Base-by-base conservation (phyloP, 2,888 invertebrate genomes). In the Lobophora halterata region DNA sequence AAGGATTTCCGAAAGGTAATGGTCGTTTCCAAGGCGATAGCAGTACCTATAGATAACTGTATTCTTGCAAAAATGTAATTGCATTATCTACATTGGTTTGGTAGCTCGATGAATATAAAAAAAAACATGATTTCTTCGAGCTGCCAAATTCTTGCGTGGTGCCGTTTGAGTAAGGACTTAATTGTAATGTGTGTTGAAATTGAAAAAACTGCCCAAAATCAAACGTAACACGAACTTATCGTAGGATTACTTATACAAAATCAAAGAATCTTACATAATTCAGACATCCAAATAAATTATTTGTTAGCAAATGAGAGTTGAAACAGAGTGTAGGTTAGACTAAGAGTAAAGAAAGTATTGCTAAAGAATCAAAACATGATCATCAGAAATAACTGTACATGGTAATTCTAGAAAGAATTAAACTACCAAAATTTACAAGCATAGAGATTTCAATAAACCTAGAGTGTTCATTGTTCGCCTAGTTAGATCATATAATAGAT, bases 281-380 rank as follows among this genome's bases (percentile, higher is more conserved):
- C 71, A 71, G 68, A 73, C 67, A 75, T 78, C 74, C 76, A 79
- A 76, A 76, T 67, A 73, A 73, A 71, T 71, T 68, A 71, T 77
- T 73, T 74, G 73, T 75, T 69, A 75, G 76, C 70, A 77, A 71
- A 78, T 76, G 73, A 69, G 65, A 77, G 63, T 78, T 71, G 70
- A 75, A 76, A 75, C 68, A 78, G 67, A 72, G 68, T 65, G 63
- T 70, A 65, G 59, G 65, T 75, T 71, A 73, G 67, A 74, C 58
- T 60, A 52, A 51, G 45, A 57, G 56, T 57, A 46, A 51, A 53
- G 29, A 29, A 29, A 33, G 33, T 48, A 45, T 43, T 43, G 20
- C 35, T 49, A 41, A 23, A n/a, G 40, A 40, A 52, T 49, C 46
- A 23, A 49, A 47, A 46, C 34, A 49, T 45, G 35, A 52, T 26